Evolutionary conservation across 2,797 vertebrate genomes (phyloP), one percentile per base, ranked within the genome.

Genomic region (Sardinella longiceps): DNA sequence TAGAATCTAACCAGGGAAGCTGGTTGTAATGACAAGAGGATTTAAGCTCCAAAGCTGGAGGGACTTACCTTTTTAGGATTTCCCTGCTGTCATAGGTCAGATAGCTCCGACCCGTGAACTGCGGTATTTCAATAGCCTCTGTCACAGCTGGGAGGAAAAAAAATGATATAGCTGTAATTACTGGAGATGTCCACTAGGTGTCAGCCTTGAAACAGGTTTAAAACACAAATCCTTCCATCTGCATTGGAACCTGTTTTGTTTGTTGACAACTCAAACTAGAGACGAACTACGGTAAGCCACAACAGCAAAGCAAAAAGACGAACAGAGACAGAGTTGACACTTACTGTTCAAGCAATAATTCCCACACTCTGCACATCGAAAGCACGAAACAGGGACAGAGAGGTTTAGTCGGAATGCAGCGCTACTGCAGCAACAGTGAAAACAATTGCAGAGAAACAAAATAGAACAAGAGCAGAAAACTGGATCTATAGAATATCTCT

Each of bases 281-380:
- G 33, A 37, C 20, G 6, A 9, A 23, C 33, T 43, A 77, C 10
- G 20, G 14, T 37, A 18, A 74, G 66, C 66, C 30, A 39, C 66
- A 37, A 77, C 20, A 77, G 70, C 70, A 18, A 77, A 77, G 70
- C 70, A 77, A 18, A 43, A 77, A 43, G 37, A 3, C 18, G 6
- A 43, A 18, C 70, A 23, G 70, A 5, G 66, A 70, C 33, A 37
- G 66, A 20, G 70, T 23, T 23, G 0, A 43, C 86, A 98, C 98
- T 99, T 97, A 99, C 98, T 97, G 93, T 99, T 99, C 89, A 98
- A 93, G 94, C 98, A 99, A 93, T 99, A 97, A 95, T 97, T 98
- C 90, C 98, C 98, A 96, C 98, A 99, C 89, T 98, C 98, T 99
- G 94, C 88, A 93, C 92, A 96, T 92, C 92, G 90, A 92, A 95